phyloP scores from a whole-genome alignment of 1,140 invertebrate species.

The Drosophila rhopaloa region DNA sequence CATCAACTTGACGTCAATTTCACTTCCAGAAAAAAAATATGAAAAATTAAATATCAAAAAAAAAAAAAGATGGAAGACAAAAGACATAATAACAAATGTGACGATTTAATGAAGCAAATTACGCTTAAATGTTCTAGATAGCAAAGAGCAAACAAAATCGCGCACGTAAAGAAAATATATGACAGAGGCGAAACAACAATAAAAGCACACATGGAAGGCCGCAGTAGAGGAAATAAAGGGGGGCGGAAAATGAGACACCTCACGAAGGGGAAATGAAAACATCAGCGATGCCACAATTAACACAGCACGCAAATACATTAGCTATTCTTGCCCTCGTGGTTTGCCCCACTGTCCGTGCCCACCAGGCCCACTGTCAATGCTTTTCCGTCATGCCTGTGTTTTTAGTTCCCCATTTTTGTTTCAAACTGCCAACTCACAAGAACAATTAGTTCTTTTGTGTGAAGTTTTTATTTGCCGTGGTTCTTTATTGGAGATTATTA shows the following conservation, averaged over 20 bases:
- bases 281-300: conserved; percentile 63
- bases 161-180: conserved; percentile 67
- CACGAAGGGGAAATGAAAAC: conserved; percentile 50
- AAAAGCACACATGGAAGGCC: conserved; percentile 10
- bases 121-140: conserved; percentile 78
- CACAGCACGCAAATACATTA: conserved; percentile 59
- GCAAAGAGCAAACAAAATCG: conserved; percentile 54
- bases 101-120: conserved; percentile 77
- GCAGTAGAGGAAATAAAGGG: conserved; percentile 9
- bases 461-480: not conserved
- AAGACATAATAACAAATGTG: conserved; percentile 69
- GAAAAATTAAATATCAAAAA: conserved; percentile 31
- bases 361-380: conserved; percentile 15
- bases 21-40: conserved; percentile 25
- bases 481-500: conserved; percentile 16
- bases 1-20: conserved; percentile 37
- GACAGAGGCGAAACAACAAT: conserved; percentile 22
- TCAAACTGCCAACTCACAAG: conserved; percentile 50
- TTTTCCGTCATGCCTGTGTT: not conserved
- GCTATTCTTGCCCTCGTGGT: conserved; percentile 5
- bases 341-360: conserved; percentile 12
- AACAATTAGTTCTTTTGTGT: conserved; percentile 46
- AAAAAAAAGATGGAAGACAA: conserved; percentile 4
- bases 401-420: conserved; percentile 3
- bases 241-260: not conserved